These are phyloP conservation scores for Plagiodera versicolora DNA, from an alignment of 2,888 invertebrate genomes.

Conservation along the genomic window DNA sequence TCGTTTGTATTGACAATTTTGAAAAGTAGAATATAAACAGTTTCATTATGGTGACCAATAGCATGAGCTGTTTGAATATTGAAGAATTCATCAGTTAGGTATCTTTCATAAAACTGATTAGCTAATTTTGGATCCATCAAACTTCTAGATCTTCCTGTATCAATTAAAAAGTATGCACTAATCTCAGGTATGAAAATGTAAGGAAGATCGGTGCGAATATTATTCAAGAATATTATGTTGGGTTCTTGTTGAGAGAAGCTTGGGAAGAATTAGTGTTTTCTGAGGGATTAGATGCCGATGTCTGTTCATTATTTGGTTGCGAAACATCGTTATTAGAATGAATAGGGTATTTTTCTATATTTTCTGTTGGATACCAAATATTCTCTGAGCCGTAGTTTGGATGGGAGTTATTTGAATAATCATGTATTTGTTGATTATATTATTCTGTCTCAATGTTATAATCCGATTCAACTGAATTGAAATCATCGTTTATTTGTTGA, in stretches of 20 bases:
- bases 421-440: background rate
- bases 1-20: background rate
- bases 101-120: background rate
- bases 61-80: too few species aligned
- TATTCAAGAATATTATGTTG: background rate
- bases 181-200: background rate
- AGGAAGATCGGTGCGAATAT: background rate
- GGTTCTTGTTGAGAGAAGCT: background rate
- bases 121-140: conserved; percentile 1
- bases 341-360: background rate
- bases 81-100: background rate
- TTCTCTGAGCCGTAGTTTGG: background rate
- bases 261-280: background rate
- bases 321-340: background rate
- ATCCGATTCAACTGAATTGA: background rate
- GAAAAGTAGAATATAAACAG: background rate
- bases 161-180: background rate
- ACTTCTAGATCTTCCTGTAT: background rate
- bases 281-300: background rate
- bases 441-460: background rate
- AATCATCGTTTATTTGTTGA: background rate
- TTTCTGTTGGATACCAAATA: too few species aligned
- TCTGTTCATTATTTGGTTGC: too few species aligned
- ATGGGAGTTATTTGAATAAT: background rate
- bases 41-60: background rate